phyloP scores from a whole-genome alignment of 92 coral and sea anemone genomes.

The Phymanthus crucifer region DNA sequence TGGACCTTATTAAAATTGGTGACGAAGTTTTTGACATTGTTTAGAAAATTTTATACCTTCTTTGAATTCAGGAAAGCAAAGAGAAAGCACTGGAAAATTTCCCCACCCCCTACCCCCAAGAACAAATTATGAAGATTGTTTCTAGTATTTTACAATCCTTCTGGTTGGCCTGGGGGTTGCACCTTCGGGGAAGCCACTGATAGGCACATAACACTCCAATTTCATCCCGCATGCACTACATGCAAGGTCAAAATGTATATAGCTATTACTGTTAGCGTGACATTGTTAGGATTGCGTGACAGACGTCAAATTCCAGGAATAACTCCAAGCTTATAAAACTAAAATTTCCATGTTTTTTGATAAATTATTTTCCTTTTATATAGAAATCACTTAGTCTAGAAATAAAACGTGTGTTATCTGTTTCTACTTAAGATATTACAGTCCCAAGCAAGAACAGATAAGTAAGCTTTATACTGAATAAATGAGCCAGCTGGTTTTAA shows the following conservation, averaged over 20 bases:
- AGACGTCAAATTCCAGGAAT: not conserved
- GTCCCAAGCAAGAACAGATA: not conserved
- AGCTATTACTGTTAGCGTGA: not conserved
- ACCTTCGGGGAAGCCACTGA: no score
- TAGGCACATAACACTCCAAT: no score
- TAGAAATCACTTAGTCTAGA: not conserved
- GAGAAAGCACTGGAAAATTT: no score
- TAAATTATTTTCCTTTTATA: not conserved
- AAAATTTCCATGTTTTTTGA: not conserved
- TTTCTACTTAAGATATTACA: not conserved
- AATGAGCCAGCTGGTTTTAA: not conserved
- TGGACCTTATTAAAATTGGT: slow-evolving; percentile 71
- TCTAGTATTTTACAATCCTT: no score
- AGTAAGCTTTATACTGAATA: not conserved
- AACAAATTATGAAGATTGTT: no score
- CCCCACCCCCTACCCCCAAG: no score
- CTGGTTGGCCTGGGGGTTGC: no score
- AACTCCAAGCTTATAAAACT: no score
- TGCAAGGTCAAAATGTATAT: not conserved
- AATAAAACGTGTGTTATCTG: not conserved
- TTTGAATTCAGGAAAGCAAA: not conserved
- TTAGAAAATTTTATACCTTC: not conserved
- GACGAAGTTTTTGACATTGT: not conserved
- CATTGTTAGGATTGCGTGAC: slow-evolving; percentile 1
- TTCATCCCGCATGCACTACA: no score